These are phyloP conservation scores for Pachypanchax playfairii DNA, from an alignment of 2,113 vertebrate species.

Conservation along the genomic window DNA sequence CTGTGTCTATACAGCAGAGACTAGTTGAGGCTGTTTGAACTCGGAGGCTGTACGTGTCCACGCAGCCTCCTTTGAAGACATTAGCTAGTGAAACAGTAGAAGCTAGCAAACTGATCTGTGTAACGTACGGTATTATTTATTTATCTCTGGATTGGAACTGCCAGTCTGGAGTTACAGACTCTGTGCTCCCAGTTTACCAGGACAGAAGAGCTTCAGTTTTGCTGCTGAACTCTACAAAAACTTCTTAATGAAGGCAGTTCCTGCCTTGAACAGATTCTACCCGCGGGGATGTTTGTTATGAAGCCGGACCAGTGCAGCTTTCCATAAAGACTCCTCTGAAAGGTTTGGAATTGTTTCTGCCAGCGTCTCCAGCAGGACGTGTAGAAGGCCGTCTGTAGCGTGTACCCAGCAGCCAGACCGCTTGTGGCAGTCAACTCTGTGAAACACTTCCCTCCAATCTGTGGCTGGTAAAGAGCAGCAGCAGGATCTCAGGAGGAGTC, in stretches of 20 bases:
- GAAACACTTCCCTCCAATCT: slow-evolving; percentile 26
- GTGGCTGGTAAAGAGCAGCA: background rate
- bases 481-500: slow-evolving; percentile 9
- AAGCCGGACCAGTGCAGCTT: too few species aligned
- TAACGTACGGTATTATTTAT: slow-evolving; percentile 83
- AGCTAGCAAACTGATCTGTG: slow-evolving; percentile 79
- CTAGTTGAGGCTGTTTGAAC: background rate
- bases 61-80: slow-evolving; percentile 37
- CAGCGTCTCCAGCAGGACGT: background rate
- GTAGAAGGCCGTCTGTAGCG: too few species aligned
- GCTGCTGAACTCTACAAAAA: too few species aligned
- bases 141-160: slow-evolving; percentile 42
- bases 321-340: too few species aligned
- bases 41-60: background rate
- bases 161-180: too few species aligned
- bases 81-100: slow-evolving; percentile 77
- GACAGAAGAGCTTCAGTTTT: too few species aligned
- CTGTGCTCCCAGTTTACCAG: too few species aligned
- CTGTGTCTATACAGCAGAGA: background rate
- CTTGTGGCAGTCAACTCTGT: slow-evolving; percentile 3
- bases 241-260: too few species aligned
- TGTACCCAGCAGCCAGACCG: slow-evolving; percentile 4
- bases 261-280: too few species aligned
- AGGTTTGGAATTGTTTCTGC: too few species aligned
- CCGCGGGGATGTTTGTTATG: too few species aligned